phyloP scores from a whole-genome alignment of 2,113 vertebrate genomes.

The Plecotus auritus region DNA sequence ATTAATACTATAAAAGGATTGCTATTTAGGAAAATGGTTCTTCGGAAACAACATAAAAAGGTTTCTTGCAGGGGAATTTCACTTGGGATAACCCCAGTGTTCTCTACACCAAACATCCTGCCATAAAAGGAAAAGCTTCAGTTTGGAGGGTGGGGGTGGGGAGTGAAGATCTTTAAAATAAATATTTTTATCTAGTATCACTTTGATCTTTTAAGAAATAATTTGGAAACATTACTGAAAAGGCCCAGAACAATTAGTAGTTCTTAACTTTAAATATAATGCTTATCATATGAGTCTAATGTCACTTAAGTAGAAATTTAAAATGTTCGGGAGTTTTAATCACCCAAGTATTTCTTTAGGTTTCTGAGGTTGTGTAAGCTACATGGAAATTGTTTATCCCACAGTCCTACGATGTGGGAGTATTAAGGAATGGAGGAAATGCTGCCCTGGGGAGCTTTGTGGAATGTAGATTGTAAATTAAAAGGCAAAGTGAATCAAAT shows the following conservation, averaged over 20 bases:
- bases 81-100: constrained; percentile 33
- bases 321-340: background rate
- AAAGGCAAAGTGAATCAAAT: background rate
- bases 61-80: constrained; percentile 42
- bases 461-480: constrained; percentile 21
- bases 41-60: background rate
- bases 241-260: background rate
- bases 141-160: background rate
- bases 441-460: constrained; percentile 47
- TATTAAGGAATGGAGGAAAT: constrained; percentile 70
- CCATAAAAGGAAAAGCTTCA: constrained; percentile 60
- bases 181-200: constrained; percentile 44
- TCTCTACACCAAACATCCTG: background rate
- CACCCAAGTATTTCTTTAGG: background rate
- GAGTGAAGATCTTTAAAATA: constrained; percentile 38
- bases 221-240: constrained; percentile 15
- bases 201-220: constrained; percentile 50
- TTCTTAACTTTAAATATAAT: constrained; percentile 22
- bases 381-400: constrained; percentile 20
- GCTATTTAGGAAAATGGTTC: constrained; percentile 47
- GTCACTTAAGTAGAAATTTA: background rate
- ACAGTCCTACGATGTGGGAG: constrained; percentile 38
- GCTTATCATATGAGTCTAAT: constrained; percentile 7
- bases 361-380: background rate
- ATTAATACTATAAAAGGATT: constrained; percentile 57